Base-by-base conservation (phyloP, 2,113 vertebrate species). In the Tragulus kanchil region DNA sequence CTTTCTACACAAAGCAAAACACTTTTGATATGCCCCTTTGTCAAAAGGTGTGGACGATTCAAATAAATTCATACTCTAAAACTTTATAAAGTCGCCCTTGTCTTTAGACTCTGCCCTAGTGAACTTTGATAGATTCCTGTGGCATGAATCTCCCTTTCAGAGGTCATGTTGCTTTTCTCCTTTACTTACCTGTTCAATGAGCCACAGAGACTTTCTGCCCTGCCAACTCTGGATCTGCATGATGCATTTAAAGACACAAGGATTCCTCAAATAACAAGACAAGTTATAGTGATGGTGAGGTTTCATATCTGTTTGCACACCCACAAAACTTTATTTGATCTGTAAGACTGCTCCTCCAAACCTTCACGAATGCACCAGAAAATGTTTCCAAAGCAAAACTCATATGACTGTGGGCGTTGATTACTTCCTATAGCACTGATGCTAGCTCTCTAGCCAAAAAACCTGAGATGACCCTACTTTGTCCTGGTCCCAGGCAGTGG, bases 121-220 rank as follows among this genome's bases (percentile, higher is more conserved):
- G 82, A 90, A 83, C 21, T 79, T 65, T 26, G 61, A 15, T 42
- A 69, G 25, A 78, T 45, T 50, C 26, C 62, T 54, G 56, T 25
- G 62, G 25, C 36, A 25, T 42, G 9, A 78, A 4, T 52, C 90
- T 86, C n/a, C 17, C 61, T 83, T 90, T 93, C 25, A 78, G 86
- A 64, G 84, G 28, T 45, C 16, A 1, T 84, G 45, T 52, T 58
- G 36, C 62, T 81, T 94, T 93, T 73, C 52, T 14, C 16, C 28
- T 89, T 92, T 85, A 64, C n/a, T 62, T 89, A 26, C 31, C 31
- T 64, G 71, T 65, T 96, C 64, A 88, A 7, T 42, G 62, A 89
- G 13, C 64, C 45, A 23, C 31, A n/a, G 36, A 93, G 21, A n/a
- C 59, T 58, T 14, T 36, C 82, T 83, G 25, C 26, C 14, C 31